Percentiles rank a stretch among this genome's conserved stretches.
phyloP scores from a whole-genome alignment of 2,797 vertebrate genomes.

The Sandelia bainsii region DNA sequence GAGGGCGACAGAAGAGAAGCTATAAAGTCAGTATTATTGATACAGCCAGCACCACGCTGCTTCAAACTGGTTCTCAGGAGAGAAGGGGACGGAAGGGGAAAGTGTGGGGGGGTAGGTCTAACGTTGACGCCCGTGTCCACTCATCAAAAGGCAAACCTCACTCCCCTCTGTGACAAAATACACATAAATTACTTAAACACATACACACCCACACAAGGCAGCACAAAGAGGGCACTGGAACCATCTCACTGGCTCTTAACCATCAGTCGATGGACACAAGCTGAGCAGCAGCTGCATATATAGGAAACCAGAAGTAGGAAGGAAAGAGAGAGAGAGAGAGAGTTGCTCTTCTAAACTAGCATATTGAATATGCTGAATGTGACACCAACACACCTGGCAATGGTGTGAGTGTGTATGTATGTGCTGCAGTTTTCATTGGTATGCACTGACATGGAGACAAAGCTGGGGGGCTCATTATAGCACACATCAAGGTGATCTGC shows the following conservation, averaged over 20 bases:
- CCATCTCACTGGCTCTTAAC: conserved; percentile 12
- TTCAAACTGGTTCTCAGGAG: conserved; percentile 33
- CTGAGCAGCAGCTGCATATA: conserved; percentile 43
- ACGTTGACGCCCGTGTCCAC: conserved; percentile 56
- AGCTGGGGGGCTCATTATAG: conserved; percentile 71
- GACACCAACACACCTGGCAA: not conserved
- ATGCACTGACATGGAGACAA: conserved; percentile 70
- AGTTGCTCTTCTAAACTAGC: not conserved
- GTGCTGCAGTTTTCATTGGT: conserved; percentile 64
- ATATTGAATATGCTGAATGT: conserved; percentile 11
- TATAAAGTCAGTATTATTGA: conserved; percentile 68
- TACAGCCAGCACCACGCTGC: conserved; percentile 43
- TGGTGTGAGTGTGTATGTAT: conserved; percentile 23
- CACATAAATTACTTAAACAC: conserved; percentile 29
- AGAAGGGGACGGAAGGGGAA: not conserved
- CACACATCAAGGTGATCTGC: conserved; percentile 72
- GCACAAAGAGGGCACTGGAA: conserved; percentile 16
- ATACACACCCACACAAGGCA: conserved; percentile 26
- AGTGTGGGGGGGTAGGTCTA: conserved; percentile 40
- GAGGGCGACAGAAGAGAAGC: conserved; percentile 42
- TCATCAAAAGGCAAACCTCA: conserved; percentile 52
- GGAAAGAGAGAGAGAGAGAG: not conserved
- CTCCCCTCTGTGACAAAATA: conserved; percentile 40
- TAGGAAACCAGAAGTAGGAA: conserved; percentile 12
- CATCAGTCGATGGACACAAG: conserved; percentile 47